Evolutionary conservation across 53 echinoderm and acorn worm genomes (phyloP), one percentile per base, ranked within the genome.

Genomic region (Crossaster papposus): DNA sequence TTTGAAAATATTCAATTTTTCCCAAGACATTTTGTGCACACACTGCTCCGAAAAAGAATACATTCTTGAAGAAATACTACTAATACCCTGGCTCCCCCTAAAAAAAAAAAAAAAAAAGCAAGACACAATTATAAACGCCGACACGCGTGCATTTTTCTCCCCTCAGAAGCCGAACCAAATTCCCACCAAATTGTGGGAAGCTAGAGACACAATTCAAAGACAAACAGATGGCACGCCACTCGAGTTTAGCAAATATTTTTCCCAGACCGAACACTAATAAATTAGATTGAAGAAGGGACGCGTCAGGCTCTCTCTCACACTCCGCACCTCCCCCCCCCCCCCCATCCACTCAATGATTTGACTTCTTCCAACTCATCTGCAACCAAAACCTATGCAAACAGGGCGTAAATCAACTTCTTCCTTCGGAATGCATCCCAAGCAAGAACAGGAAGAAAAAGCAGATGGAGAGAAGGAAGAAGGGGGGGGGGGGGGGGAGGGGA

Each of bases 171-270:
- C 51, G 5, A 30, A 31, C 72, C 20, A 72, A 51, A 85, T 73
- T 54, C 84, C 53, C 85, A n/a, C 35, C 74, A 84, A 85, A 85
- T 85, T 85, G 85, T 73, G 85, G 85, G 72, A 73, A 85, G 85
- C 72, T 33, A 53, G 74, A 34, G 73, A 72, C 85, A 54, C 31
- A 52, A 85, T 85, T 85, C 85, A 54, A 85, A 85, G 85, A 52
- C 85, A 85, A 85, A 85, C 85, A 85, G 85, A 85, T 85, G 85
- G 85, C 74, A 51, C 85, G 13, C 68, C 85, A 85, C 85, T 85
- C 85, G 72, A 85, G 85, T 73, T 85, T 85, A 73, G 85, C 85
- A 85, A 85, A 85, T 85, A 85, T 85, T 85, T 85, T 85, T 73
- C 73, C 38, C 85, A 73, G 50, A 73, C 71, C 72, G 53, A 82